phyloP scores from a whole-genome alignment of 2,797 vertebrate species.

The Phrynocephalus vlangalii region DNA sequence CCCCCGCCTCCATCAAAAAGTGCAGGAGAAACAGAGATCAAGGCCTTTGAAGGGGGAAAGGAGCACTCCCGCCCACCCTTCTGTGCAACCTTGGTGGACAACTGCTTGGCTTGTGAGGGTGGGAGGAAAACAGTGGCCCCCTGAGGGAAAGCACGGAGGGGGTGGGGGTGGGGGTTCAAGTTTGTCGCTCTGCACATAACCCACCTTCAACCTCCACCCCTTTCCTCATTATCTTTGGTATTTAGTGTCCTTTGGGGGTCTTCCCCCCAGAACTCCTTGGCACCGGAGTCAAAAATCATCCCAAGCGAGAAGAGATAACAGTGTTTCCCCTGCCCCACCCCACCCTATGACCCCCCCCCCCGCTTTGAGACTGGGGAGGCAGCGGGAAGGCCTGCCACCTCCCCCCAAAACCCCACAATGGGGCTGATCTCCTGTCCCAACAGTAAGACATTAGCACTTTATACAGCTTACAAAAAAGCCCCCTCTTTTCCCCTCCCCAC shows the following conservation, averaged over 20 bases:
- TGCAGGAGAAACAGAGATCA: constrained; percentile 10
- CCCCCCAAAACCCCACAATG: neutral
- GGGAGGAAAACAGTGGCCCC: neutral
- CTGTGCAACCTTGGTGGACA: neutral
- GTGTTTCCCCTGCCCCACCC: neutral
- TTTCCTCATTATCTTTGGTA: constrained; percentile 58
- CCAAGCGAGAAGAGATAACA: constrained; percentile 31
- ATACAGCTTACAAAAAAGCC: constrained; percentile 29
- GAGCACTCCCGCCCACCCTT: neutral
- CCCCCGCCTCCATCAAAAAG: constrained; percentile 28
- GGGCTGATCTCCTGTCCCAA: constrained; percentile 9
- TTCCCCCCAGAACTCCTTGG: constrained; percentile 61
- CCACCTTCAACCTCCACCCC: neutral
- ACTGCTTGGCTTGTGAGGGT: neutral
- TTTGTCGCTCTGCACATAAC: neutral
- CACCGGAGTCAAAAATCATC: constrained; percentile 52
- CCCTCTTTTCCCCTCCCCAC: neutral
- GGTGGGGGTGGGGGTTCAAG: neutral
- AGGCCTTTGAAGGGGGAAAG: neutral
- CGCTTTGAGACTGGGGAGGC: constrained; percentile 1
- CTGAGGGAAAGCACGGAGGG: neutral
- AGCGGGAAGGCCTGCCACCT: neutral
- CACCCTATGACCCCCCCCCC: neutral
- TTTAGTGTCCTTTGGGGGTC: constrained; percentile 71
- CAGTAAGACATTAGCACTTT: constrained; percentile 33